Evolutionary conservation across 2,888 invertebrate genomes (phyloP).

Genomic region (Rambutsinella grinnellia): DNA sequence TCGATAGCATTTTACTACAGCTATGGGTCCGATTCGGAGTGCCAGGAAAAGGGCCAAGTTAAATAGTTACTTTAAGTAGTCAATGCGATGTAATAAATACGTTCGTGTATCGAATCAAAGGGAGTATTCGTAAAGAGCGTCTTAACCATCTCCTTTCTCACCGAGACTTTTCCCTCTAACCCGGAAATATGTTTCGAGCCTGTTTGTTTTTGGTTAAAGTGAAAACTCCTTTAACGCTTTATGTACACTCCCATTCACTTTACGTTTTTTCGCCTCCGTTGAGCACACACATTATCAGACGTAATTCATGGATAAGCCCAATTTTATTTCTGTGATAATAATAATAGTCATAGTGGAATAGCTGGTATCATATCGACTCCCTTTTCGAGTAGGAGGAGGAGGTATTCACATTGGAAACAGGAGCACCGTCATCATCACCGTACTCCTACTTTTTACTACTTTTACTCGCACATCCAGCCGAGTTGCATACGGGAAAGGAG

Average conservation of each 20-base stretch:
- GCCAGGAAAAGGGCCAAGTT: neutral
- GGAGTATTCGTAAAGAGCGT: neutral
- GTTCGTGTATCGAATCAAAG: neutral
- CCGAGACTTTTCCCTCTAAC: too few species aligned
- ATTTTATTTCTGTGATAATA: neutral
- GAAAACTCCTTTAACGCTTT: too few species aligned
- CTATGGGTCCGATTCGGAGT: neutral
- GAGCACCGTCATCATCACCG: neutral
- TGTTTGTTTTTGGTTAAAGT: too few species aligned
- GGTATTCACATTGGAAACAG: neutral
- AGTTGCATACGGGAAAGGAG: constrained; percentile 2
- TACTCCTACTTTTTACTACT: neutral
- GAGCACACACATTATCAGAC: neutral
- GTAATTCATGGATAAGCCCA: neutral
- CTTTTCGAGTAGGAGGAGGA: neutral
- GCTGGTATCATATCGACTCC: neutral
- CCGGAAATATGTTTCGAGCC: too few species aligned
- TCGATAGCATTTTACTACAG: too few species aligned
- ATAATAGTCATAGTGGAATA: neutral
- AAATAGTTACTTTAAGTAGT: neutral
- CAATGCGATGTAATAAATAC: neutral
- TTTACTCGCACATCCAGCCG: neutral
- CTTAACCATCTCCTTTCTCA: neutral
- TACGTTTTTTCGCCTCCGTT: too few species aligned
- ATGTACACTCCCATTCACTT: too few species aligned